Base-by-base conservation (phyloP, 2,797 vertebrate species). In the Psittacula derbiana region DNA sequence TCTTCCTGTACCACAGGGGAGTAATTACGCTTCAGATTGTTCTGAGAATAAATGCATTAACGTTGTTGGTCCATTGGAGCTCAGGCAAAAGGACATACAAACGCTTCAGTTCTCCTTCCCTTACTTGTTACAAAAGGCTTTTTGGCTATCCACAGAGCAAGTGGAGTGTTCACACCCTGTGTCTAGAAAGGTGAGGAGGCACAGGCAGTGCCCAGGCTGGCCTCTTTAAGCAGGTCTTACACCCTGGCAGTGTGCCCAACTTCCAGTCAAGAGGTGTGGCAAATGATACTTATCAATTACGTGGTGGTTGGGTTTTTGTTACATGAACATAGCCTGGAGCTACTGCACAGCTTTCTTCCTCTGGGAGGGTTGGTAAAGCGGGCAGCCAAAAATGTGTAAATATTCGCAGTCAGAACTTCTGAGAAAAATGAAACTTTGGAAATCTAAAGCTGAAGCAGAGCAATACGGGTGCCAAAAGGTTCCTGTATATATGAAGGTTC, bases 41-140 rank as follows among this genome's bases (percentile, higher is more conserved):
- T 90, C 66, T 62, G 83, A 88, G 91, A 94, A 92, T 86, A 95
- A 93, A 80, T 28, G 38, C 72, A 85, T 60, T 93, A 78, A 78
- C 5, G 43, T 41, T 24, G 24, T 43, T 2, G 0, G 14, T 62
- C 78, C 46, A 30, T 65, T 92, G 41, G 84, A 53, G 18, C 33
- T 57, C 40, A 43, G 43, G 21, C 49, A 57, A 57, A 69, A 57
- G 38, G 38, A 16, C 10, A 19, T 8, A 55, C 8, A 83, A 57
- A 44, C 30, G 24, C 53, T 79, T 93, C 41, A 31, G 11, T n/a
- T 87, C 16, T 69, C 10, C 0, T 61, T 80, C 20, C 7, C 8
- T 67, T 71, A 24, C 25, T 71, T 78, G 86, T 57, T 12, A 16
- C 7, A 65, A 52, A 46, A 73, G 49, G 44, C 19, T 23, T 65